Conservation (phyloP, 2,797 vertebrate species). For the Pelodytes ibericus region DNA sequence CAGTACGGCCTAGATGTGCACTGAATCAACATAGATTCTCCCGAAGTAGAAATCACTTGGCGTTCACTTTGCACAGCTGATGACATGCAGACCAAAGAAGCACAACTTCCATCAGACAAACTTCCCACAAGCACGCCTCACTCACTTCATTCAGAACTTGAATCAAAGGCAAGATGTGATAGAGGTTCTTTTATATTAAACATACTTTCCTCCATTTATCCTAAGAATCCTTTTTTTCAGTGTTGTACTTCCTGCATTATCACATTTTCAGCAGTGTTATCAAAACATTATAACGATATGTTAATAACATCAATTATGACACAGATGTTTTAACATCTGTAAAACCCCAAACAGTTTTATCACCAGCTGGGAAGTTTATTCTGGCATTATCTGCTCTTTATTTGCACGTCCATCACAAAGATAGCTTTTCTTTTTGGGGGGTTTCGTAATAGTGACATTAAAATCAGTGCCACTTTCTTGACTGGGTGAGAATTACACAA, state of each 20-base stretch:
- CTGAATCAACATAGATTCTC: no score
- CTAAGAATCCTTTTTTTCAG: no score
- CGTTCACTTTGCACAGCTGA: no score
- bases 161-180: no score
- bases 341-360: constrained; percentile 23
- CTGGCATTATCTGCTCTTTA: constrained; percentile 25
- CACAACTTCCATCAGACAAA: no score
- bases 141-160: no score
- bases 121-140: no score
- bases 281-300: constrained; percentile 25
- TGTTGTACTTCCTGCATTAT: neutral
- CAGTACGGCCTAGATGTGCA: no score
- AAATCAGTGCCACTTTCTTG: neutral
- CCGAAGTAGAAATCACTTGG: no score
- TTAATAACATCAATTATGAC: constrained; percentile 37
- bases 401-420: constrained; percentile 6
- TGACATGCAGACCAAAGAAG: no score
- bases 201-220: no score
- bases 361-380: constrained; percentile 26
- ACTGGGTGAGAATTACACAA: constrained; percentile 2
- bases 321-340: constrained; percentile 35
- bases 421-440: neutral
- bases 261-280: constrained; percentile 6
- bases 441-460: constrained; percentile 12
- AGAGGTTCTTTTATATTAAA: no score